Evolutionary conservation across 2,113 vertebrate species (phyloP).

Genomic region (Zootoca vivipara): DNA sequence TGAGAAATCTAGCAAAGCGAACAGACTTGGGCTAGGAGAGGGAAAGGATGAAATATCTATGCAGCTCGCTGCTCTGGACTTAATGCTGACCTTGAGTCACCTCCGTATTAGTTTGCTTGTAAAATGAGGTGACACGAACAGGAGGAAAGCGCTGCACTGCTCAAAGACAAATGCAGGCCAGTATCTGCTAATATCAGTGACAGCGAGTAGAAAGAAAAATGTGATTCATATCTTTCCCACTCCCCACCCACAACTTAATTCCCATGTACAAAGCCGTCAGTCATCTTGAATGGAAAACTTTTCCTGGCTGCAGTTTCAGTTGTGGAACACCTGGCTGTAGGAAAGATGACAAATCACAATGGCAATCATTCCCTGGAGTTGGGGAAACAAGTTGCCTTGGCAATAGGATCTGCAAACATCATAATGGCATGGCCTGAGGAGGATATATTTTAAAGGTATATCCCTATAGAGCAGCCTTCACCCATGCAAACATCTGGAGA

Average conservation of each 20-base stretch:
- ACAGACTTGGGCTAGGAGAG: neutral
- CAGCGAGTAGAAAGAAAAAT: neutral
- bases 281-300: slow-evolving; percentile 1
- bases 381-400: neutral
- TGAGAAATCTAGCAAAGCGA: neutral
- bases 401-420: neutral
- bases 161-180: neutral
- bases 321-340: neutral
- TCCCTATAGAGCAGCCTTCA: neutral
- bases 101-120: neutral
- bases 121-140: neutral
- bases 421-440: neutral
- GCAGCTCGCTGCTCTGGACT: neutral
- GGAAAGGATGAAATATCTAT: neutral
- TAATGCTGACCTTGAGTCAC: neutral
- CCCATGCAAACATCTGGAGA: too few relatives aligned
- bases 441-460: neutral
- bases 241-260: neutral
- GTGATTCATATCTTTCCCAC: neutral
- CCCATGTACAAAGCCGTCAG: neutral
- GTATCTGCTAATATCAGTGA: neutral
- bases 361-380: neutral
- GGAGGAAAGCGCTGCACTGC: neutral
- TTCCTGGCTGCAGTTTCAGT: neutral
- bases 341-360: neutral